These are phyloP conservation scores for Apostichopus japonicus DNA, from an alignment of 35 echinoderm and acorn worm genomes.

Conservation along the genomic window DNA sequence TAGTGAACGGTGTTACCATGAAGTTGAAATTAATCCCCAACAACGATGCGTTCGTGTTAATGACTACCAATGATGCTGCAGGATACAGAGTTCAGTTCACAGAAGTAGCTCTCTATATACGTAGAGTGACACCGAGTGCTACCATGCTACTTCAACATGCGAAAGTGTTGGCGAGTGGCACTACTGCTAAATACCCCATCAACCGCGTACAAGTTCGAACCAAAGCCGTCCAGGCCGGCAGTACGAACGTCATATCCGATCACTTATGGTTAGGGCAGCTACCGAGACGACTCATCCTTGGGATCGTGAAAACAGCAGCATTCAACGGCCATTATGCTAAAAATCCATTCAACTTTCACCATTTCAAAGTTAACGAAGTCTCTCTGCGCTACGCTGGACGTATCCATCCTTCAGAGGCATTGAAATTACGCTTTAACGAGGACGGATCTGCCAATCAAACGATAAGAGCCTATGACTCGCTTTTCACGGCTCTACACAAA, in stretches of 20 bases:
- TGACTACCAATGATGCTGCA: slow-evolving; percentile 52
- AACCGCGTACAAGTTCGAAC: neutral
- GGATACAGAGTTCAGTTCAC: slow-evolving; percentile 17
- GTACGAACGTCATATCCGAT: neutral
- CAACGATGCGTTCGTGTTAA: neutral
- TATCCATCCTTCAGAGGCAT: neutral
- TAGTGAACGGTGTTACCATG: neutral
- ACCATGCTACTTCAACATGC: neutral
- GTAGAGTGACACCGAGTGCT: neutral
- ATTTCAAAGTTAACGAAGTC: neutral
- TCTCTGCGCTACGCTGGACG: neutral
- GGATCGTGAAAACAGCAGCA: slow-evolving; percentile 25
- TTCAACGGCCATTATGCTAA: slow-evolving; percentile 57
- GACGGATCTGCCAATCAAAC: neutral
- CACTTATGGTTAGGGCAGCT: slow-evolving; percentile 46
- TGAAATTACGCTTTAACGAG: neutral
- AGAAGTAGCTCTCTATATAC: slow-evolving; percentile 2
- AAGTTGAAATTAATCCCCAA: too few relatives aligned
- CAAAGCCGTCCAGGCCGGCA: neutral
- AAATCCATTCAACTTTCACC: slow-evolving; percentile 58
- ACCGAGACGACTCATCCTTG: slow-evolving; percentile 38
- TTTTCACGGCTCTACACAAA: neutral
- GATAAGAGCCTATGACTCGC: neutral
- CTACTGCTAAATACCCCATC: slow-evolving; percentile 15
- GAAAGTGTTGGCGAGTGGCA: neutral